Evolutionary conservation across 2,113 vertebrate species (phyloP), one percentile per base, ranked within the genome.

Genomic region (Ginglymostoma cirratum): DNA sequence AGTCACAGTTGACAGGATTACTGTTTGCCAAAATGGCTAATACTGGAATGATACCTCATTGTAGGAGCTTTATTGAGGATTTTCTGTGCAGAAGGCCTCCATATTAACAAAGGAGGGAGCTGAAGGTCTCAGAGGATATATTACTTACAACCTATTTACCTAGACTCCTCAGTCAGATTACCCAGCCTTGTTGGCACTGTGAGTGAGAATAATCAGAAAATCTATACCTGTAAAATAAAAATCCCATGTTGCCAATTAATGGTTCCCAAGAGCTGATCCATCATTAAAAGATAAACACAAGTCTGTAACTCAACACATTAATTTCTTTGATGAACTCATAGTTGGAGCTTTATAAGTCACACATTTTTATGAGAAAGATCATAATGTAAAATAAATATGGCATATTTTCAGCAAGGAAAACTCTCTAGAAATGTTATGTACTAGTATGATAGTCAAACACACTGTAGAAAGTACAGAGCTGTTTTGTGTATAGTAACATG

Each of bases 401-500:
- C 95, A 72, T 95, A 30, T 72, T 97, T 97, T 96, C 96, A 97
- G 96, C 80, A 96, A 96, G 86, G 96, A 97, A 96, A 96, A 96
- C 96, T 96, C 97, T 97, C 34, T 76, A 97, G 96, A 96, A 97
- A 96, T 96, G 96, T 78, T 96, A 96, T 96, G 95, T 96, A 96
- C 96, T 96, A 93, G 96, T 94, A 96, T 42, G 96, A 96, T 42
- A 96, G 96, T 96, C 95, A 97, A 96, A 97, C 86, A 93, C 61
- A 96, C 96, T 97, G 96, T 96, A 97, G 96, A 97, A 96, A 97
- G 97, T 97, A 97, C 97, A 96, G 96, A 97, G 95, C 34, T 96
- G 96, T 96, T 97, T 97, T 97, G 97, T 97, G 93, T 95, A 96
- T 96, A 96, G 96, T 96, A 97, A 96, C 97, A 97, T 97, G 96